phyloP scores from a whole-genome alignment of 2,888 invertebrate species.

The Anodontia alba region DNA sequence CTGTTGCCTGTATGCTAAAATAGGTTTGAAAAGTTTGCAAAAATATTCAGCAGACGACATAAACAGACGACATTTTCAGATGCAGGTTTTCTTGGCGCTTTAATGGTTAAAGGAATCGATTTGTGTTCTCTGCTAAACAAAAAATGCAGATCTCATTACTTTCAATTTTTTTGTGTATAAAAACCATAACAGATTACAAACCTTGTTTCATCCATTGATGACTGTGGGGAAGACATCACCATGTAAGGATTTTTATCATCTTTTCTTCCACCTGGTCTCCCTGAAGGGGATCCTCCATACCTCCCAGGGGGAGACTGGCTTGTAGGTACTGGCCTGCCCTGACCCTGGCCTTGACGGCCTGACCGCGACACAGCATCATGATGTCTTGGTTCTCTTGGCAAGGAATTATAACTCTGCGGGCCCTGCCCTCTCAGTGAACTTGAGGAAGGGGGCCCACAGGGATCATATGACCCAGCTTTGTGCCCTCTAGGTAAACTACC shows the following conservation, averaged over 20 bases:
- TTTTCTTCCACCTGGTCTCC: conserved; percentile 25
- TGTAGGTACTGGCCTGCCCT: conserved; percentile 26
- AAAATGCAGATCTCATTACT: too few species aligned
- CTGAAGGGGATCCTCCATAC: conserved; percentile 24
- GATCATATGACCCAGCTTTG: conserved; percentile 36
- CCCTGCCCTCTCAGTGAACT: conserved; percentile 35
- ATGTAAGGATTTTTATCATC: conserved; percentile 57
- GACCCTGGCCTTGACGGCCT: conserved; percentile 30
- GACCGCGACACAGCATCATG: conserved; percentile 36
- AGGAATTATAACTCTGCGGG: conserved; percentile 44
- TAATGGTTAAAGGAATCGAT: too few species aligned
- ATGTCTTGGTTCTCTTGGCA: conserved; percentile 56
- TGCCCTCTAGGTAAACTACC: conserved; percentile 52
- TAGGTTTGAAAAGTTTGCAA: too few species aligned
- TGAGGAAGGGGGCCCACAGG: conserved; percentile 10
- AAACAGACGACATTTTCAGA: too few species aligned
- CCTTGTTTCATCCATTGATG: conserved; percentile 9
- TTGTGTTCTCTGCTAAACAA: too few species aligned
- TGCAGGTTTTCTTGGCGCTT: too few species aligned
- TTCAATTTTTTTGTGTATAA: too few species aligned
- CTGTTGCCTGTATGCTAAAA: too few species aligned
- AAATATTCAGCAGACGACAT: too few species aligned
- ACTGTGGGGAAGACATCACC: conserved; percentile 57
- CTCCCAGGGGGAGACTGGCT: conserved; percentile 50
- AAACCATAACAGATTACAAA: too few species aligned